Evolutionary conservation across 2,888 invertebrate genomes (phyloP).

Genomic region (Zhengitettix transpicula): DNA sequence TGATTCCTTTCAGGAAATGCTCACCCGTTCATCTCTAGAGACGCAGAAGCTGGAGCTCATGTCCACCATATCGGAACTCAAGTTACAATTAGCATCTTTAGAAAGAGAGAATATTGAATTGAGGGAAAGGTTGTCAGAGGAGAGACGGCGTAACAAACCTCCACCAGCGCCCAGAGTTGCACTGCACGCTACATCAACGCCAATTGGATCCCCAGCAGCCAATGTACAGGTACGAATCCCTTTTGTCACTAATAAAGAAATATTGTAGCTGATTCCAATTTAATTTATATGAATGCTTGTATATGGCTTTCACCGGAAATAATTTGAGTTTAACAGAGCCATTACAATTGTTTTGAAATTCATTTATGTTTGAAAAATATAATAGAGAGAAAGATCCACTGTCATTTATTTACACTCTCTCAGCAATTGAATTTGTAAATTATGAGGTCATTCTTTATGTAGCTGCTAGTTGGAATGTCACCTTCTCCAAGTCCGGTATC

Average conservation of each 20-base stretch:
- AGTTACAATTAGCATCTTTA: conserved; percentile 66
- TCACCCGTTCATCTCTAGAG: conserved; percentile 76
- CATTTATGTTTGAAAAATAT: too few relatives aligned
- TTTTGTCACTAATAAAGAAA: too few relatives aligned
- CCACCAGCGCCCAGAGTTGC: conserved; percentile 27
- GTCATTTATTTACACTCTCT: too few relatives aligned
- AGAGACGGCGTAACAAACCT: conserved; percentile 21
- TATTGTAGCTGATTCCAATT: too few relatives aligned
- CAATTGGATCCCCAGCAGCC: conserved; percentile 12
- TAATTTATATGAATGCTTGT: too few relatives aligned
- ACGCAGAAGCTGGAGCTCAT: conserved; percentile 88
- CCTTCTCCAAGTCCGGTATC: conserved; percentile 30
- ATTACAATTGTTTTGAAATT: too few relatives aligned
- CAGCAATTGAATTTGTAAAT: too few relatives aligned
- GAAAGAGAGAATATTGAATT: conserved; percentile 79
- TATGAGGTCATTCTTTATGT: not conserved
- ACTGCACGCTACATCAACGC: conserved; percentile 24
- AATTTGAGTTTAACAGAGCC: too few relatives aligned
- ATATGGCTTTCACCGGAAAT: too few relatives aligned
- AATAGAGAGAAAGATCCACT: too few relatives aligned
- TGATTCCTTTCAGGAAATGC: conserved; percentile 48
- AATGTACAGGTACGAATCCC: conserved; percentile 12
- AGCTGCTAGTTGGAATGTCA: conserved; percentile 20
- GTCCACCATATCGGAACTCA: conserved; percentile 83
- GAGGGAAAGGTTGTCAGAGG: conserved; percentile 25